A percentile compares a stretch with the other conserved stretches of the same genome.
These are phyloP conservation scores for Neocrepidodera transversa DNA, from an alignment of 2,888 invertebrate species.

Conservation along the genomic window DNA sequence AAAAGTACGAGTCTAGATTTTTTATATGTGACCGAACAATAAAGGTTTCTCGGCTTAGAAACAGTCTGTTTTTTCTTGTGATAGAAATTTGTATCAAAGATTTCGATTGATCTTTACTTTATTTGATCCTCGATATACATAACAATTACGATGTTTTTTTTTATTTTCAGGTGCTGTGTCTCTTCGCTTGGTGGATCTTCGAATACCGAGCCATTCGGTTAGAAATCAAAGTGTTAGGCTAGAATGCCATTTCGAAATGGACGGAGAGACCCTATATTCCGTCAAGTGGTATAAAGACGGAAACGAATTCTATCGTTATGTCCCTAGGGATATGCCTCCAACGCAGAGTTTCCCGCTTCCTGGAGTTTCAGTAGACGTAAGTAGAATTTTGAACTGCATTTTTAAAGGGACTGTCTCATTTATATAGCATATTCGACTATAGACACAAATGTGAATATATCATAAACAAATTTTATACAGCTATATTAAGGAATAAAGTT, in stretches of 20 bases:
- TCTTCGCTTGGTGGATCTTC: conserved; percentile 77
- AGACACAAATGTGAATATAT: too few species aligned
- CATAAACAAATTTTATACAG: too few species aligned
- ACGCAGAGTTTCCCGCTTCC: conserved; percentile 80
- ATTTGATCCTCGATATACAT: too few species aligned
- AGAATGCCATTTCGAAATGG: conserved; percentile 84
- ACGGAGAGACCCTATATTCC: conserved; percentile 82
- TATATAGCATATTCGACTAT: too few species aligned
- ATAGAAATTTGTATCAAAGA: too few species aligned
- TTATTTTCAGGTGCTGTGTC: conserved; percentile 55
- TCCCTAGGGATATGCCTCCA: conserved; percentile 82
- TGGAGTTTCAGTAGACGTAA: conserved; percentile 86
- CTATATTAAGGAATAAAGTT: too few species aligned
- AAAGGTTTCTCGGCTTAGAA: conserved; percentile 11
- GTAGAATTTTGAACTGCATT: too few species aligned
- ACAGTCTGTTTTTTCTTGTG: neutral
- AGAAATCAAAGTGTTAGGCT: conserved; percentile 77
- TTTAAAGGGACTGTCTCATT: too few species aligned
- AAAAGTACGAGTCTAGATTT: conserved; percentile 13
- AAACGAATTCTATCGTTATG: conserved; percentile 86
- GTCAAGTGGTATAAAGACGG: conserved; percentile 94
- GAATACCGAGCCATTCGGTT: conserved; percentile 83
- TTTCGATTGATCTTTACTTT: too few species aligned
- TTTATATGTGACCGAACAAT: conserved; percentile 22
- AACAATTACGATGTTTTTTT: too few species aligned